phyloP scores from a whole-genome alignment of 2,113 vertebrate species.

The Xyliphius kryptos region DNA sequence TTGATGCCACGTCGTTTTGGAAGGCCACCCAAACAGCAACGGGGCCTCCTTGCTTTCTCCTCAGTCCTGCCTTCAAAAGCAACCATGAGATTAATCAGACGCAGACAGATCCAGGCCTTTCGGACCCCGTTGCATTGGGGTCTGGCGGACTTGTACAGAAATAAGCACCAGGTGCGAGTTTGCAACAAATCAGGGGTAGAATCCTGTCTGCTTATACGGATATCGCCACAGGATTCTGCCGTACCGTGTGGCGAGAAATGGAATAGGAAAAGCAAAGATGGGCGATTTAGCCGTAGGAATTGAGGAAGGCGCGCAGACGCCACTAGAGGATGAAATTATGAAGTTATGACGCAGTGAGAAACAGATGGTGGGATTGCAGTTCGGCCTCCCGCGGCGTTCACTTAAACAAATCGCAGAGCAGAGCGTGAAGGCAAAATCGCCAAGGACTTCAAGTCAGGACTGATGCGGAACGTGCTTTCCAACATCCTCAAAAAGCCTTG shows the following conservation, averaged over 20 bases:
- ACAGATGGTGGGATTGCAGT: slow-evolving; percentile 26
- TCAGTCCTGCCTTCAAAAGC: slow-evolving; percentile 18
- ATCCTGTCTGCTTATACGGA: slow-evolving; percentile 23
- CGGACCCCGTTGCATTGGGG: slow-evolving; percentile 7
- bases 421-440: slow-evolving; percentile 32
- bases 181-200: slow-evolving; percentile 33
- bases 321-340: slow-evolving; percentile 27
- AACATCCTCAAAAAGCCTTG: slow-evolving; percentile 7
- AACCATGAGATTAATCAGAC: slow-evolving; percentile 28
- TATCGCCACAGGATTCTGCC: slow-evolving; percentile 12
- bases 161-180: slow-evolving; percentile 34
- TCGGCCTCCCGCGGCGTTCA: slow-evolving; percentile 17
- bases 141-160: slow-evolving; percentile 16
- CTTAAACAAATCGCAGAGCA: slow-evolving; percentile 29
- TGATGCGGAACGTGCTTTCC: slow-evolving; percentile 20
- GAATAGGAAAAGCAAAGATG: slow-evolving; percentile 6
- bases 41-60: slow-evolving; percentile 23
- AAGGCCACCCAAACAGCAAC: slow-evolving; percentile 37
- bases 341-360: slow-evolving; percentile 27
- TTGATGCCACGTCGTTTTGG: neutral
- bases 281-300: slow-evolving; percentile 27
- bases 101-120: slow-evolving; percentile 14
- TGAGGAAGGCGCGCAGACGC: slow-evolving; percentile 14
- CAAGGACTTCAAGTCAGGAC: slow-evolving; percentile 17
- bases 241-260: neutral